Percentiles rank a stretch among this genome's conserved stretches.
Conservation (phyloP, 2,113 vertebrate species). For the Cavia porcellus region DNA sequence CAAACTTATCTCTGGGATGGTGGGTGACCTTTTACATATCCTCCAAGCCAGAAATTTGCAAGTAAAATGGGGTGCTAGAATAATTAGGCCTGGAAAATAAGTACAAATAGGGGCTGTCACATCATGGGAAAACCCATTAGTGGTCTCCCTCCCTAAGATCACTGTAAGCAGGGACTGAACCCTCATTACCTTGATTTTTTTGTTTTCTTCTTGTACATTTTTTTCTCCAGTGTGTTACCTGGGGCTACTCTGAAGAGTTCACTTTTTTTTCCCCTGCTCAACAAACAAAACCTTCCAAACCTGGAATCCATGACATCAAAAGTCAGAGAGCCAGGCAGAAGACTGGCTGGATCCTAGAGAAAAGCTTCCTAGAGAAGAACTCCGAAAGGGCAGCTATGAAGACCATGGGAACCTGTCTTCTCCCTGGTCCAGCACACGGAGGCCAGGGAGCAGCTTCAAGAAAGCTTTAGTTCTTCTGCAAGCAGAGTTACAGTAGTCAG, state of each 20-base stretch:
- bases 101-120: neutral
- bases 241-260: conserved; percentile 55
- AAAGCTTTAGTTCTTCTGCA: conserved; percentile 35
- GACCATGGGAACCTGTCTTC: neutral
- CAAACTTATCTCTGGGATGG: neutral
- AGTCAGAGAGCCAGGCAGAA: neutral
- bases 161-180: neutral
- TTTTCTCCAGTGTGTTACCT: conserved; percentile 56
- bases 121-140: neutral
- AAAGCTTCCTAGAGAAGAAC: neutral
- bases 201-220: neutral
- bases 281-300: conserved; percentile 52
- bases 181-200: conserved; percentile 34
- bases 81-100: neutral
- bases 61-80: conserved; percentile 18
- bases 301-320: conserved; percentile 25
- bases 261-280: conserved; percentile 58
- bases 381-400: neutral
- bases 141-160: conserved; percentile 37
- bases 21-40: conserved; percentile 15
- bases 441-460: conserved; percentile 64
- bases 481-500: conserved; percentile 73
- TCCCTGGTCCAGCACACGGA: conserved; percentile 67
- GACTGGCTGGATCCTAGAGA: neutral
- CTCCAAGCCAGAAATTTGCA: neutral